Conservation (phyloP, 2,797 vertebrate genomes). For the Falco peregrinus region DNA sequence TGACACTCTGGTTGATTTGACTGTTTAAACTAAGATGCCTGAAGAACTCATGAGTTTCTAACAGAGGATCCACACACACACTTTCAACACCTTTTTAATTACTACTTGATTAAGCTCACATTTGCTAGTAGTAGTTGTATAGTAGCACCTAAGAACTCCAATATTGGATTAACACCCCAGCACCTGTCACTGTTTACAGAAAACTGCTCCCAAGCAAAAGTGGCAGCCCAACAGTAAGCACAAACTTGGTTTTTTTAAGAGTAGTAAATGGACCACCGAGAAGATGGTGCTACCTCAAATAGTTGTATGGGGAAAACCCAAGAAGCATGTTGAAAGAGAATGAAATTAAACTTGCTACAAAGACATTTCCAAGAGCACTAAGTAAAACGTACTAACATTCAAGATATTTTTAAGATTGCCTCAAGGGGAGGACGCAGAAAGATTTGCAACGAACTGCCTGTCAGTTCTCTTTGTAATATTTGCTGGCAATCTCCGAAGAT, state of each 20-base stretch:
- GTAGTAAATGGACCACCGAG: not conserved
- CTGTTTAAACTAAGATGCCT: not conserved
- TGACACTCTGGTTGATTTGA: not conserved
- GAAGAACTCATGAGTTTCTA: not conserved
- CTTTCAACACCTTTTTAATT: not conserved
- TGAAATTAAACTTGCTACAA: conserved; percentile 20
- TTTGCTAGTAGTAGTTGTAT: not conserved
- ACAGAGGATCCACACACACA: not conserved
- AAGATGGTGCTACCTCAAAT: not conserved
- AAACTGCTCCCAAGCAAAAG: not conserved
- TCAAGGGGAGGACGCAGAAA: not conserved
- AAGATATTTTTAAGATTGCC: not conserved
- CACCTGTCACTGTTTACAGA: not conserved
- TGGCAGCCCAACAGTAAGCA: not conserved
- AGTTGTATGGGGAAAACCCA: not conserved
- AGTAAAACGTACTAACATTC: not conserved
- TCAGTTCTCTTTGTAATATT: not conserved
- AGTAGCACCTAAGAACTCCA: not conserved
- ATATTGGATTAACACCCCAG: not conserved
- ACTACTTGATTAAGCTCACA: not conserved
- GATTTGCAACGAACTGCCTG: not conserved
- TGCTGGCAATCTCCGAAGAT: not conserved
- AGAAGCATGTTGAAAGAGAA: not conserved
- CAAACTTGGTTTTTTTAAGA: not conserved
- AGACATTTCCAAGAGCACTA: not conserved